These are phyloP conservation scores for Brachyptera putata DNA, from an alignment of 2,888 invertebrate species.

Conservation along the genomic window DNA sequence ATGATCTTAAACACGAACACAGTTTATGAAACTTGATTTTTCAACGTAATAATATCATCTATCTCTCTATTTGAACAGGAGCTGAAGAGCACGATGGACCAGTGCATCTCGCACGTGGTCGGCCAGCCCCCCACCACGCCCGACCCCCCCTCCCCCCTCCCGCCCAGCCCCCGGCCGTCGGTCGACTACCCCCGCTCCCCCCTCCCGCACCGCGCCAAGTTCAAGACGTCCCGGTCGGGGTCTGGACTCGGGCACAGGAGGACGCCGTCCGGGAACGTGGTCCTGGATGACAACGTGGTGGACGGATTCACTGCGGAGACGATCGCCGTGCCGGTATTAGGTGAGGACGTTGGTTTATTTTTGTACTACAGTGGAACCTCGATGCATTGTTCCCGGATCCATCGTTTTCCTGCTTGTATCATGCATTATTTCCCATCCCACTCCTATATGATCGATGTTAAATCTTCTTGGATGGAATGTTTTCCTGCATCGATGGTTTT, in stretches of 20 bases:
- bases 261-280: constrained; percentile 13
- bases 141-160: constrained; percentile 18
- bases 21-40: too few relatives aligned
- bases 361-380: too few relatives aligned
- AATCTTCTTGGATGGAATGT: too few relatives aligned
- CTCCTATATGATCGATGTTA: too few relatives aligned
- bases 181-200: constrained; percentile 27
- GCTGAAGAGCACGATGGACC: constrained; percentile 72
- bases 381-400: too few relatives aligned
- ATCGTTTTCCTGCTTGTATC: too few relatives aligned
- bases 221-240: constrained; percentile 32
- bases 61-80: too few relatives aligned
- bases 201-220: constrained; percentile 23
- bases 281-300: not conserved
- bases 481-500: too few relatives aligned
- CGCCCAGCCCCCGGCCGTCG: constrained; percentile 21
- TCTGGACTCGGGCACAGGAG: constrained; percentile 13
- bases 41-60: too few relatives aligned
- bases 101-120: constrained; percentile 83
- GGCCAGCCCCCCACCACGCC: constrained; percentile 54
- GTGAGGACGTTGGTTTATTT: too few relatives aligned
- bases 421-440: too few relatives aligned
- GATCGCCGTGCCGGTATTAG: not conserved
- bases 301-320: not conserved
- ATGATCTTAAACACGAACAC: too few relatives aligned